Percentiles rank a stretch among this genome's conserved stretches.
These are phyloP conservation scores for Tipula unca DNA, from an alignment of 2,888 invertebrate species.

Conservation along the genomic window DNA sequence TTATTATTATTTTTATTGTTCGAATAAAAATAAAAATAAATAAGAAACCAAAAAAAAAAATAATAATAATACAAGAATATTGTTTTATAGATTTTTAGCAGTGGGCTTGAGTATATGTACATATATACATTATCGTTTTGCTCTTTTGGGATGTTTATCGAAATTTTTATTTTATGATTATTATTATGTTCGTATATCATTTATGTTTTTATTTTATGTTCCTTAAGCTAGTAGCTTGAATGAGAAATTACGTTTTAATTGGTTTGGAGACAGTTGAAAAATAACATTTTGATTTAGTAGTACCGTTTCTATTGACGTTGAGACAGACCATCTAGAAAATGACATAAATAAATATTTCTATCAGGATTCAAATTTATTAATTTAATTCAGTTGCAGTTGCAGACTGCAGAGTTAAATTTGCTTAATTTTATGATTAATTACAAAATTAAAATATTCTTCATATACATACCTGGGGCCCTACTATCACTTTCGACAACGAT, in stretches of 20 bases:
- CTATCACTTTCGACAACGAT: too few species aligned
- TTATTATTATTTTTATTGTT: constrained; percentile 14
- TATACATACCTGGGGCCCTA: too few species aligned
- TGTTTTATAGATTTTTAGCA: constrained; percentile 8
- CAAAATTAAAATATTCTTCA: too few species aligned
- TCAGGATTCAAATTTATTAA: too few species aligned
- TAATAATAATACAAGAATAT: constrained; percentile 9
- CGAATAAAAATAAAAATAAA: neutral
- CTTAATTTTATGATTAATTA: too few species aligned
- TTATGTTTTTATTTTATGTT: neutral
- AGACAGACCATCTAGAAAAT: too few species aligned
- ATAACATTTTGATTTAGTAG: too few species aligned
- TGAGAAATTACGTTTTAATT: neutral
- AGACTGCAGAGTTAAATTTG: too few species aligned
- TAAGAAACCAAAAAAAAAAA: neutral
- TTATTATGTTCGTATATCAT: neutral
- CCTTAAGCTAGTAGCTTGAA: neutral
- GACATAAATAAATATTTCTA: too few species aligned
- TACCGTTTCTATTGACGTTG: too few species aligned
- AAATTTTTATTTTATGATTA: neutral
- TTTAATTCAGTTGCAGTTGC: too few species aligned
- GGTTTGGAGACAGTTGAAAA: neutral
- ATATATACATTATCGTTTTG: neutral
- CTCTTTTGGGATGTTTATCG: constrained; percentile 8
- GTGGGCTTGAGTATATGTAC: neutral